Evolutionary conservation across 92 coral and sea anemone genomes (phyloP), one percentile per base, ranked within the genome.

Genomic region (Porites rus): DNA sequence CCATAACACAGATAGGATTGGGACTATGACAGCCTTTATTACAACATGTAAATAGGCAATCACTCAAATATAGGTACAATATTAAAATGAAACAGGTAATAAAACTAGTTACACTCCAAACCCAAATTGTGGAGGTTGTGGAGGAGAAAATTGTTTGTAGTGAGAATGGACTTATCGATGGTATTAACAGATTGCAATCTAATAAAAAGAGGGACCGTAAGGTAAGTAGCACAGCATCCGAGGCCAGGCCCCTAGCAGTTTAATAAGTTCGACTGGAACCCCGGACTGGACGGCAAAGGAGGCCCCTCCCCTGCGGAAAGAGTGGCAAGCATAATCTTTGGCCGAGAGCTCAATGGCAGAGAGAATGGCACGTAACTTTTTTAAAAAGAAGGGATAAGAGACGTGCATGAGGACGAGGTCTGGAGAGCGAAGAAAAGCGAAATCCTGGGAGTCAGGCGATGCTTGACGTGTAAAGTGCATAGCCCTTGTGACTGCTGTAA

Each of bases 21-120:
- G 60, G 60, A 54, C 12, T 54, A 54, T 10, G 60, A 54, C 11
- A 8, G 60, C 13, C 60, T 54, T 54, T 54, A 54, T 54, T 54
- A 38, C 46, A 38, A 38, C 46, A 38, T 0, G 14, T 54, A 54
- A 54, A 10, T 10, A 54, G 14, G 60, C 10, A 54, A 54, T 10
- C 14, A 54, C 2, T 13, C 60, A 10, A 54, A 54, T 0, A 54
- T 54, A 38, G 46, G 46, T 54, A 54, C 14, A 54, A 54, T 54
- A 54, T 54, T 54, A 10, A 0, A 10, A 54, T 54, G 60, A 10
- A 54, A 0, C 11, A 54, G 60, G 60, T 54, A 54, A 54, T 54
- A 54, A 62, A 62, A 62, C 22, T 14, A 62, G 18, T 62, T 62
- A 62, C 51, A 69, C 74, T 69, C 74, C 74, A 38, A 69, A 69